These are phyloP conservation scores for fruit fly (Drosophila melanogaster) DNA, from an alignment of 1,140 invertebrate genomes.

Conservation along the genomic window DNA sequence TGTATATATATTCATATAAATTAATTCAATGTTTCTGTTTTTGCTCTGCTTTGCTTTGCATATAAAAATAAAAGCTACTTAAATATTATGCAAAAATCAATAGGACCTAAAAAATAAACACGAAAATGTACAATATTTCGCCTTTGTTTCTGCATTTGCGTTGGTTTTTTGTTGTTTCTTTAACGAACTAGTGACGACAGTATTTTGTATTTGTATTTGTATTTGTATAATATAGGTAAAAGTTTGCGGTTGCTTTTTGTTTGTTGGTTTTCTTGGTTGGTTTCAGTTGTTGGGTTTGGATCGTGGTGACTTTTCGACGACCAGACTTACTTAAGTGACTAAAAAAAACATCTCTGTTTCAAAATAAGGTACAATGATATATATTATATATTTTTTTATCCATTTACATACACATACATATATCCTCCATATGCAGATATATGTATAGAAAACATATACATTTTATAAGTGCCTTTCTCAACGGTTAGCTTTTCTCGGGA, in stretches of 20 bases:
- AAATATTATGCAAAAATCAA: slow-evolving; percentile 77
- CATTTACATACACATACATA: slow-evolving; percentile 21
- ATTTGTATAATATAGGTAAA: slow-evolving; percentile 33
- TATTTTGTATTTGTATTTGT: slow-evolving; percentile 1
- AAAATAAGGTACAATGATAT: slow-evolving; percentile 83
- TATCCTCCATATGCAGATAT: slow-evolving; percentile 41
- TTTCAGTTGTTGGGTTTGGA: slow-evolving; percentile 60
- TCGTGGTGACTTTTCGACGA: slow-evolving; percentile 52
- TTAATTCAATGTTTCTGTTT: slow-evolving; percentile 66
- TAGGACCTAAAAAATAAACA: slow-evolving; percentile 54
- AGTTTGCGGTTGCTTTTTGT: slow-evolving; percentile 36
- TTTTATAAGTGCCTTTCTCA: slow-evolving; percentile 18
- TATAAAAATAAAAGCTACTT: slow-evolving; percentile 77
- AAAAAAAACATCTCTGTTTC: slow-evolving; percentile 69
- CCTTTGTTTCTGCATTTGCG: slow-evolving; percentile 36
- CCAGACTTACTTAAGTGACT: slow-evolving; percentile 81
- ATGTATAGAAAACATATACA: slow-evolving; percentile 26
- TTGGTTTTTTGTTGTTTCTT: slow-evolving; percentile 44
- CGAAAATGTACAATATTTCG: slow-evolving; percentile 55
- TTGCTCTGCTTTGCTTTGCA: slow-evolving; percentile 66
- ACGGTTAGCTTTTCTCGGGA: slow-evolving; percentile 12
- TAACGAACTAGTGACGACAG: slow-evolving; percentile 65
- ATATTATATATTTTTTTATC: slow-evolving; percentile 37
- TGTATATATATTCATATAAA: slow-evolving; percentile 53
- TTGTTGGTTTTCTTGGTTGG: slow-evolving; percentile 50